Evolutionary conservation across 2,113 vertebrate genomes (phyloP).

Genomic region (Malurus cyaneus): DNA sequence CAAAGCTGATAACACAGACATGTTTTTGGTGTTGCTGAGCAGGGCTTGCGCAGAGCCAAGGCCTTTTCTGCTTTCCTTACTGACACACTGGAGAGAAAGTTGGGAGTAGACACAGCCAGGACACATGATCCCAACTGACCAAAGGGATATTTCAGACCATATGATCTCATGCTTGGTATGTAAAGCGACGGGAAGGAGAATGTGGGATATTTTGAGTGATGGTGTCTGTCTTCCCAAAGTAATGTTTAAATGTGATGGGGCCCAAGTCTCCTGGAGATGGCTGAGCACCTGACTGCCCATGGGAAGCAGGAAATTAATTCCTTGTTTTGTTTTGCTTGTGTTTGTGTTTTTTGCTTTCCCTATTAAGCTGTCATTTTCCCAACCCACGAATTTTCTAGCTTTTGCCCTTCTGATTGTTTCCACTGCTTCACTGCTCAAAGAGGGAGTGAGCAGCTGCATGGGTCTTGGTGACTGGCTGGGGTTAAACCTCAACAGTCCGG

Average conservation of each 20-base stretch:
- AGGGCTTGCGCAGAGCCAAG: background rate
- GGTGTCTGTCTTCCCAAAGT: background rate
- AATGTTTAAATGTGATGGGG: background rate
- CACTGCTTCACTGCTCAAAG: background rate
- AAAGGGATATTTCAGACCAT: background rate
- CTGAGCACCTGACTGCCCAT: background rate
- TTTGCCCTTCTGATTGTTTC: background rate
- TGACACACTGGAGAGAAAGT: background rate
- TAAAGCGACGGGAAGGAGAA: background rate
- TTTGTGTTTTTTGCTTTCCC: background rate
- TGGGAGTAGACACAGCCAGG: background rate
- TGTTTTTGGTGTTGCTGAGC: background rate
- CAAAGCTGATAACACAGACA: background rate
- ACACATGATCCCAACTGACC: background rate
- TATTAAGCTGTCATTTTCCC: background rate
- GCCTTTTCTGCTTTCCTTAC: background rate
- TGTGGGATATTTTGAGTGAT: background rate
- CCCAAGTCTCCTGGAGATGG: background rate
- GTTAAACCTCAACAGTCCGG: background rate
- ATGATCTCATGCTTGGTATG: background rate
- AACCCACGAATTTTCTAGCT: fast-evolving
- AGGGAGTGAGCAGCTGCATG: background rate
- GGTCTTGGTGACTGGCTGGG: background rate
- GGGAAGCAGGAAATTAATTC: background rate
- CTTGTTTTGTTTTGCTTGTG: background rate